Evolutionary conservation across 2,797 vertebrate species (phyloP).

Genomic region (Pelobates cultripes): DNA sequence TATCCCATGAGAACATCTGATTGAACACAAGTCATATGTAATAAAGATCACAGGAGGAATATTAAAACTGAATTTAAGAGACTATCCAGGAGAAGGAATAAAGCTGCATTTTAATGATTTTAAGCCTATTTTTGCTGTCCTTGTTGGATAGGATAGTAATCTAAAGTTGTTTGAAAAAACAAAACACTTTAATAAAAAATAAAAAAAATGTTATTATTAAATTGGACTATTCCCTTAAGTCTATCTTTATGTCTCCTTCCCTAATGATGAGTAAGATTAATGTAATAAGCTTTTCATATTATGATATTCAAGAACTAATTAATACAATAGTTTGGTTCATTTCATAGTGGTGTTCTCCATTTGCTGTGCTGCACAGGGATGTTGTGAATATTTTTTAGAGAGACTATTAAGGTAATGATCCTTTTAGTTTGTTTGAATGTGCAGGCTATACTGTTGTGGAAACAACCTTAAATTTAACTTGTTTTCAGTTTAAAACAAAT

Average conservation of each 20-base stretch:
- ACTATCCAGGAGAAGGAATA: too few relatives aligned
- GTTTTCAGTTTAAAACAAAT: conserved; percentile 28
- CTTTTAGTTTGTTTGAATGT: conserved; percentile 46
- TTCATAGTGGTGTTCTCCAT: conserved; percentile 25
- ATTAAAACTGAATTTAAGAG: too few relatives aligned
- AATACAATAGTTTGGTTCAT: conserved; percentile 25
- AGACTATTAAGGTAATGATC: conserved; percentile 51
- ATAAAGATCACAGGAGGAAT: too few relatives aligned
- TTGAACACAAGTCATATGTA: too few relatives aligned
- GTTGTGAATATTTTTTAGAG: conserved; percentile 34
- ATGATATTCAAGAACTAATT: conserved; percentile 31
- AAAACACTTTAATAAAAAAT: too few relatives aligned
- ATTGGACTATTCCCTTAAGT: too few relatives aligned
- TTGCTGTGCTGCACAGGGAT: conserved; percentile 19
- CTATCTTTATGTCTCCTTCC: conserved; percentile 22
- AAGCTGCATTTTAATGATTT: too few relatives aligned
- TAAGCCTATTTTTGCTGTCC: too few relatives aligned
- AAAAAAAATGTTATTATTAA: too few relatives aligned
- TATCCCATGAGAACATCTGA: too few relatives aligned
- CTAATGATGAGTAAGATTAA: conserved; percentile 21
- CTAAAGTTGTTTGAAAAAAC: too few relatives aligned
- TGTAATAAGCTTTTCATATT: conserved; percentile 18
- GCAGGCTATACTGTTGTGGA: conserved; percentile 8
- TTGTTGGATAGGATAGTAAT: too few relatives aligned
- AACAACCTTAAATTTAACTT: conserved; percentile 27